Percentiles rank a stretch among this genome's conserved stretches.
These are phyloP conservation scores for Uloborus diversus DNA, from an alignment of 1,140 invertebrate genomes.

Conservation along the genomic window DNA sequence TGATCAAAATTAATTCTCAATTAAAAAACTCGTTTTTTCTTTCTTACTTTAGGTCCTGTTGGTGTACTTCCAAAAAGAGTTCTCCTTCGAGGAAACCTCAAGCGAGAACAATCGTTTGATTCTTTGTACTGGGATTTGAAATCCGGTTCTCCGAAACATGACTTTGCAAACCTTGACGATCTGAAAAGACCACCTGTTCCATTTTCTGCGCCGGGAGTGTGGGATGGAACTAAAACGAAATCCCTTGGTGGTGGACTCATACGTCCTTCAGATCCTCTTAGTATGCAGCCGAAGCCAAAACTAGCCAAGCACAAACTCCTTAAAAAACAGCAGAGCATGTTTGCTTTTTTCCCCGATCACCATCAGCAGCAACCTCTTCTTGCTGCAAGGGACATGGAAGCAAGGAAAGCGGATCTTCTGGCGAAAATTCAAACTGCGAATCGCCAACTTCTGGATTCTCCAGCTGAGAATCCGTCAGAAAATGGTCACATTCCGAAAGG, in stretches of 20 bases:
- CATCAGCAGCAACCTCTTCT: background rate
- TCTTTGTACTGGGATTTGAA: constrained; percentile 60
- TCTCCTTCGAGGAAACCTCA: constrained; percentile 56
- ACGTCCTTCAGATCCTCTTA: constrained; percentile 12
- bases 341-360: constrained; percentile 58
- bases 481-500: constrained; percentile 9
- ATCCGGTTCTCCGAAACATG: constrained; percentile 37
- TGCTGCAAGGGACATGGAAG: constrained; percentile 2
- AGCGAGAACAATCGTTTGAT: constrained; percentile 61
- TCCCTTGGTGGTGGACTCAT: background rate
- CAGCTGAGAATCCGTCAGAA: constrained; percentile 16
- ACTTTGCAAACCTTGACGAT: constrained; percentile 31
- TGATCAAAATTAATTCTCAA: too few species aligned
- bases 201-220: constrained; percentile 19
- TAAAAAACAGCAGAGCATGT: constrained; percentile 62
- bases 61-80: constrained; percentile 51
- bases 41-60: background rate
- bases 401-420: constrained; percentile 31
- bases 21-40: too few species aligned
- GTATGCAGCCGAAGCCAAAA: constrained; percentile 37
- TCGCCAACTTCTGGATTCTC: constrained; percentile 8
- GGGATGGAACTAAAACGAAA: constrained; percentile 40
- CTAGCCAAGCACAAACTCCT: constrained; percentile 61
- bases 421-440: constrained; percentile 34
- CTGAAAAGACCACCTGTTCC: constrained; percentile 14